Conservation (phyloP, 2,113 vertebrate genomes). For the Parotia lawesii region DNA sequence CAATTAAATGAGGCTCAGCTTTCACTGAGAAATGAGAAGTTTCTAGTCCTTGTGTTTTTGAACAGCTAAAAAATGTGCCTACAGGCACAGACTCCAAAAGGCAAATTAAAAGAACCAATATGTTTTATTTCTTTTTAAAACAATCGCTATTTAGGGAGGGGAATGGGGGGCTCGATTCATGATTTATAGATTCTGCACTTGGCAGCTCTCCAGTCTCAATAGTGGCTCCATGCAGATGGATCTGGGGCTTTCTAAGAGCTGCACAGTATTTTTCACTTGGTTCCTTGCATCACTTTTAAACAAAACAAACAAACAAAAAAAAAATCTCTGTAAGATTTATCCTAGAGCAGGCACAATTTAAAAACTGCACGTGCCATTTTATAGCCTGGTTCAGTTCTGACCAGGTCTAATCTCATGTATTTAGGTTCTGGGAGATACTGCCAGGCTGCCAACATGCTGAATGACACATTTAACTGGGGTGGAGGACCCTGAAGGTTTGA, state of each 20-base stretch:
- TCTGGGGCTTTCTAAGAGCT: background rate
- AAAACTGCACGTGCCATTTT: background rate
- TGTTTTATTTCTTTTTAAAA: slow-evolving; percentile 34
- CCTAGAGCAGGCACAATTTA: background rate
- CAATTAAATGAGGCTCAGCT: slow-evolving; percentile 28
- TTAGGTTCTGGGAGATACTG: background rate
- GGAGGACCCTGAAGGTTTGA: background rate
- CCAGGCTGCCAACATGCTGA: background rate
- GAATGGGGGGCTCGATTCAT: background rate
- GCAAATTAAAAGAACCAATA: slow-evolving; percentile 47
- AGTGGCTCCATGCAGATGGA: background rate
- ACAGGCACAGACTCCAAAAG: slow-evolving; percentile 39
- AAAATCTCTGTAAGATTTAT: background rate
- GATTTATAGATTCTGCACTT: background rate
- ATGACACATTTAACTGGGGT: accelerated
- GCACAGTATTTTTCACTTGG: background rate
- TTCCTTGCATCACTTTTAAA: background rate
- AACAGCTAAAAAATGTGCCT: slow-evolving; percentile 28
- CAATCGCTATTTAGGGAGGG: slow-evolving; percentile 10
- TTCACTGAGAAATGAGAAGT: slow-evolving; percentile 26
- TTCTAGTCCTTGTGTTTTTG: background rate
- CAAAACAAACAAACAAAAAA: no score
- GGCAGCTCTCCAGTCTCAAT: background rate
- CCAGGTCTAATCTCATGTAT: background rate
- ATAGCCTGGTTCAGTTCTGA: background rate